Conservation (phyloP, 2,797 vertebrate genomes). For the Heteromormyrus szaboi region DNA sequence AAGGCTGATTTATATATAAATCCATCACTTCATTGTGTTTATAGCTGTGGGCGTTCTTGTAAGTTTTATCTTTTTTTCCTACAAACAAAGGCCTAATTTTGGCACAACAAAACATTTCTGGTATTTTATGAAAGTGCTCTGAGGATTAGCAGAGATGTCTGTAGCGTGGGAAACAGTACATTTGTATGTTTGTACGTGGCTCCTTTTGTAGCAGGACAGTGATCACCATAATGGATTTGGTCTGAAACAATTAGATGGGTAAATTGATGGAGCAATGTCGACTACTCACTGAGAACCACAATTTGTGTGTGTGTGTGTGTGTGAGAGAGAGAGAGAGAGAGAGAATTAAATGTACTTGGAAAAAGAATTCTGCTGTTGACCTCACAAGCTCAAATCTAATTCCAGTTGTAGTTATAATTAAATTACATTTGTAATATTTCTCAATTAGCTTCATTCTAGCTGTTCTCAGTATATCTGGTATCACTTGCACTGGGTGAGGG, state of each 20-base stretch:
- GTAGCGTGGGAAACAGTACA: neutral
- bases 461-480: conserved; percentile 31
- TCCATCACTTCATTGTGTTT: neutral
- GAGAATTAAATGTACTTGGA: conserved; percentile 2
- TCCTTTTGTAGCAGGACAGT: neutral
- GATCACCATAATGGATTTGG: neutral
- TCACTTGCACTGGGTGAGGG: conserved; percentile 23
- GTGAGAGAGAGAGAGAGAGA: neutral
- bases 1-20: neutral
- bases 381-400: conserved; percentile 31
- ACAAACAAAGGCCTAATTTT: neutral
- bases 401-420: conserved; percentile 32
- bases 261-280: neutral
- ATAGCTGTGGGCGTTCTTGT: neutral
- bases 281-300: neutral
- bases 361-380: conserved; percentile 22
- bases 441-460: conserved; percentile 34
- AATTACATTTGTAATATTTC: conserved; percentile 33
- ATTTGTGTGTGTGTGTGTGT: neutral
- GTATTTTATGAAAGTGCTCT: neutral
- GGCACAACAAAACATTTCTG: neutral
- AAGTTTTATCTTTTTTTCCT: neutral
- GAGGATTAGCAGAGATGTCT: neutral
- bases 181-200: neutral
- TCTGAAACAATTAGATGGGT: neutral